phyloP scores from a whole-genome alignment of 92 coral and sea anemone species.

The Palythoa heliodiscus region DNA sequence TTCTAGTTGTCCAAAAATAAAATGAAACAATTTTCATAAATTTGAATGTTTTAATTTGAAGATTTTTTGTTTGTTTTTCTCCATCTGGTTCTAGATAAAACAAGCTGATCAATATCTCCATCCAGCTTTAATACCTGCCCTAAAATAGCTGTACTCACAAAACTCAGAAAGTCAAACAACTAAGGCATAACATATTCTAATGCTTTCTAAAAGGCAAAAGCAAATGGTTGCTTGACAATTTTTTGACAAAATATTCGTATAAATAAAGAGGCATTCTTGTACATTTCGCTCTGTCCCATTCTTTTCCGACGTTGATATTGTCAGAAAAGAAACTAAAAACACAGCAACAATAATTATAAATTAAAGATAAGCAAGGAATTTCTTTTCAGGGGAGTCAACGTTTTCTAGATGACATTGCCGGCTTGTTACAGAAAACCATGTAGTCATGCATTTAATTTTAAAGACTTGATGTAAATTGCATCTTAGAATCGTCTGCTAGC shows the following conservation, averaged over 20 bases:
- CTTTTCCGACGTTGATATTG: background rate
- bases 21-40: no score
- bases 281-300: background rate
- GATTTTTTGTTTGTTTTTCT: background rate
- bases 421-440: no score
- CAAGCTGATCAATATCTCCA: background rate
- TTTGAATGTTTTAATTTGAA: background rate
- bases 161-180: background rate
- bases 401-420: no score
- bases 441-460: no score
- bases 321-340: background rate
- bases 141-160: background rate
- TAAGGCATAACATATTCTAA: no score
- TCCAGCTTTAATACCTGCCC: background rate
- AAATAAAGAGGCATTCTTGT: background rate
- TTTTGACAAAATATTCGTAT: no score
- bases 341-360: background rate
- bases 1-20: background rate
- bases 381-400: background rate
- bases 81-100: background rate
- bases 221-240: no score
- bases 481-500: no score
- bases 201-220: background rate
- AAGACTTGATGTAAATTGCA: no score
- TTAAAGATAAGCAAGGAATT: background rate